Conservation (phyloP, 2,113 vertebrate species). For the Felis chaus region DNA sequence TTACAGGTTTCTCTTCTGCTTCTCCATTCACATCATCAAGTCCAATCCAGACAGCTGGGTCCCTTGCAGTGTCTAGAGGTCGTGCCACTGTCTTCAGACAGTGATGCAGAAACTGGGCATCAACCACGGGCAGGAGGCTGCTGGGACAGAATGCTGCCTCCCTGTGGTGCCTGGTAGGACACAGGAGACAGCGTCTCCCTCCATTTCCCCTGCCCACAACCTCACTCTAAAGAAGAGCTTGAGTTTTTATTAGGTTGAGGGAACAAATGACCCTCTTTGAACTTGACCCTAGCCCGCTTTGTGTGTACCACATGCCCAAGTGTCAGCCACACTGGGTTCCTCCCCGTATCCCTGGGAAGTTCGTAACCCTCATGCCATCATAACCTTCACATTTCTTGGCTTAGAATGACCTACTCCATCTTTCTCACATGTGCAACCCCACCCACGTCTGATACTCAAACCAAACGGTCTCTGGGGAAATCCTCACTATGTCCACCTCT, state of each 20-base stretch:
- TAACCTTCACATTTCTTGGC: neutral
- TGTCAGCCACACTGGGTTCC: neutral
- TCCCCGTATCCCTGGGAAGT: neutral
- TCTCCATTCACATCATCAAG: neutral
- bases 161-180: neutral
- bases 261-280: neutral
- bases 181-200: neutral
- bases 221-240: neutral
- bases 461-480: neutral
- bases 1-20: neutral
- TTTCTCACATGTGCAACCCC: neutral
- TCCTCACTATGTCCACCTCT: neutral
- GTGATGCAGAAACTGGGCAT: neutral
- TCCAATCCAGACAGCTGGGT: neutral
- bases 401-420: neutral
- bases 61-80: neutral
- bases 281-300: neutral
- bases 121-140: neutral
- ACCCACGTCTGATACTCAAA: neutral
- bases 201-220: too few species aligned
- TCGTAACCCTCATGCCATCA: neutral
- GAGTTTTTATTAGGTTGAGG: neutral
- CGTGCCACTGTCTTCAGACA: neutral
- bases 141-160: too few species aligned
- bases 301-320: fast-evolving